These are phyloP conservation scores for Andrena hattorfiana DNA, from an alignment of 2,888 invertebrate species.

Conservation along the genomic window DNA sequence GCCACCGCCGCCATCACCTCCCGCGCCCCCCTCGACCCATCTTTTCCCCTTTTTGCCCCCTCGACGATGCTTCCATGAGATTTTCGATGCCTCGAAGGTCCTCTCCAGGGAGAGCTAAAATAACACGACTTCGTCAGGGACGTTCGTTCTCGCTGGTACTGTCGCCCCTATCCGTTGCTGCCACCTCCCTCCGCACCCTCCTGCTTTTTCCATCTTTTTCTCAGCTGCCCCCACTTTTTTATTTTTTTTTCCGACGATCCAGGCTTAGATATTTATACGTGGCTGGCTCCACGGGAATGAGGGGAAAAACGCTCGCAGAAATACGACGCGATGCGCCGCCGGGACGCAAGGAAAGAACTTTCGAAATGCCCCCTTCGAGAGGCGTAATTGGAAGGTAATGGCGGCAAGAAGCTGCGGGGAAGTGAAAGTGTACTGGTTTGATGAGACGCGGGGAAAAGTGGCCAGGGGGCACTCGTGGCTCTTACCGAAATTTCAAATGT, in stretches of 20 bases:
- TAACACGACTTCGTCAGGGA: slow-evolving; percentile 68
- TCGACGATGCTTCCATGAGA: slow-evolving; percentile 65
- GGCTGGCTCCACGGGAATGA: slow-evolving; percentile 16
- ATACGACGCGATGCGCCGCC: slow-evolving; percentile 32
- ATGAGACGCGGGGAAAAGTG: not conserved
- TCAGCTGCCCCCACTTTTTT: not conserved
- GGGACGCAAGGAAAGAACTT: slow-evolving; percentile 33
- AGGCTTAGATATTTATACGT: slow-evolving; percentile 59
- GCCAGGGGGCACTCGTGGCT: not conserved
- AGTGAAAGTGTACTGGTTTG: slow-evolving; percentile 6
- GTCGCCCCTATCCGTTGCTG: slow-evolving; percentile 9
- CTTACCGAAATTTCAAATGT: too few relatives aligned
- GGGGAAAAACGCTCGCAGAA: slow-evolving; percentile 46
- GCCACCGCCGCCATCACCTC: slow-evolving; percentile 28
- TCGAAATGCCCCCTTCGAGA: slow-evolving; percentile 54
- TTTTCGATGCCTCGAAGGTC: slow-evolving; percentile 63
- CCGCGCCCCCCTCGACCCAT: slow-evolving; percentile 7
- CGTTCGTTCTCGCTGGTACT: slow-evolving; percentile 57
- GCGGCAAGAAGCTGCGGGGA: slow-evolving; percentile 21
- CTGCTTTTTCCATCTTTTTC: slow-evolving; percentile 4
- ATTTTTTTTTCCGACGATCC: slow-evolving; percentile 31
- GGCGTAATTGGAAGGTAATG: slow-evolving; percentile 56
- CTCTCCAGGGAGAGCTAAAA: slow-evolving; percentile 71
- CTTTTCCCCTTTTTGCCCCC: slow-evolving; percentile 31
- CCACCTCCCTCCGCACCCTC: slow-evolving; percentile 3